Evolutionary conservation across 2,113 vertebrate genomes (phyloP).

Genomic region (Myotis yumanensis): DNA sequence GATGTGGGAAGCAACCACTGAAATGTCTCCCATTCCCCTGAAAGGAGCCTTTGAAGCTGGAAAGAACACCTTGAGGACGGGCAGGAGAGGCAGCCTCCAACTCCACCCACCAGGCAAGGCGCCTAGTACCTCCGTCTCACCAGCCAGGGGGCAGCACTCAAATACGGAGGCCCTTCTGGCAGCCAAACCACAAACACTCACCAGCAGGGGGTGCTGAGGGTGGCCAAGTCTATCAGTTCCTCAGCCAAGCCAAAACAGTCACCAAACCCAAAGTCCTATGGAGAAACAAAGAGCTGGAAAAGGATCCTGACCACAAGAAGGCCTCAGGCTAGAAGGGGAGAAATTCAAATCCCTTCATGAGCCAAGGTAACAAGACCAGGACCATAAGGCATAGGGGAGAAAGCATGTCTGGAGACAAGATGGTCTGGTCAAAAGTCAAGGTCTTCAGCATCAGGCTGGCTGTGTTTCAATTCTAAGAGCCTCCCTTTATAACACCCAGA

Average conservation of each 20-base stretch:
- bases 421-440: neutral
- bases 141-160: neutral
- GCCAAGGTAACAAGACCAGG: neutral
- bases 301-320: neutral
- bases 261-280: neutral
- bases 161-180: neutral
- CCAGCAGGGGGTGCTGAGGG: no score
- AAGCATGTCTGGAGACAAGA: neutral
- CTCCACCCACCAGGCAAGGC: neutral
- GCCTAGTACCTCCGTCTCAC: neutral
- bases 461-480: neutral
- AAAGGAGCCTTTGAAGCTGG: neutral
- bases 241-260: neutral
- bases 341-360: neutral
- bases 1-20: conserved; percentile 9
- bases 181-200: neutral
- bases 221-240: neutral
- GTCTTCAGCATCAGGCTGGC: neutral
- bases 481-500: neutral
- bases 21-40: conserved; percentile 7
- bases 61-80: neutral
- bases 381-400: neutral
- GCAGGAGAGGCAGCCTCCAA: neutral
- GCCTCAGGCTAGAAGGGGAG: neutral
- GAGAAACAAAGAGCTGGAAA: neutral